Base-by-base conservation (phyloP, 2,113 vertebrate genomes). In the Thamnophis sirtalis region DNA sequence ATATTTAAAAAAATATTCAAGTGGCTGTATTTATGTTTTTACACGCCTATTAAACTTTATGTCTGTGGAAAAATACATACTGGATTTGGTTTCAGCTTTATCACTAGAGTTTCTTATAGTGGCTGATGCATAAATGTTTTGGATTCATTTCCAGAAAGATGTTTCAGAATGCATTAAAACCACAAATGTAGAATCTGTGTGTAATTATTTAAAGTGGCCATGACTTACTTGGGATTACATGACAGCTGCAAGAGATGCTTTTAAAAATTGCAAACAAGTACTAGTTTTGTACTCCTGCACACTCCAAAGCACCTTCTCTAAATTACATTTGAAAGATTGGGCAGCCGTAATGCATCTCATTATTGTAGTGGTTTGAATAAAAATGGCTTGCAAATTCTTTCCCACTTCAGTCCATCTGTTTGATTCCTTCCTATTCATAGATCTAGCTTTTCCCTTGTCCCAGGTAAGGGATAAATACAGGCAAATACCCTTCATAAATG, bases 1-100 rank as follows among this genome's bases (percentile, higher is more conserved):
- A 89, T 86, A 84, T 92, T 89, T 89, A 15, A 86, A 94, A 94
- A 94, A 93, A 43, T 38, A 89, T n/a, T 89, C 73, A 19, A 84
- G n/a, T 90, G 54, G 9, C 1, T 94, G 89, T 50, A 54, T 92
- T 55, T 91, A 63, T 93, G 3, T 91, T 15, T 94, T 7, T 60
- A 2, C n/a, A 2, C 84, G 58, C 4, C 49, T 93, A 93, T 84
- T 48, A n/a, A 0, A 92, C 68, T 92, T 51, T 86, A 93, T 13
- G 2, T 63, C 55, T 50, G n/a, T 91, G n/a, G 0, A 28, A 84
- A 26, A 91, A 53, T 84, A 49, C 26, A 89, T 55, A 92, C 11
- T 6, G 24, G 26, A 0, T 89, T 1, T 1, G 87, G 93, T 93
- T 90, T 86, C 49, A 51, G 19, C 26, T 91, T 91, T 58, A 48